These are phyloP conservation scores for Rhizoglyphus robini DNA, from an alignment of 1,140 invertebrate genomes.

Conservation along the genomic window DNA sequence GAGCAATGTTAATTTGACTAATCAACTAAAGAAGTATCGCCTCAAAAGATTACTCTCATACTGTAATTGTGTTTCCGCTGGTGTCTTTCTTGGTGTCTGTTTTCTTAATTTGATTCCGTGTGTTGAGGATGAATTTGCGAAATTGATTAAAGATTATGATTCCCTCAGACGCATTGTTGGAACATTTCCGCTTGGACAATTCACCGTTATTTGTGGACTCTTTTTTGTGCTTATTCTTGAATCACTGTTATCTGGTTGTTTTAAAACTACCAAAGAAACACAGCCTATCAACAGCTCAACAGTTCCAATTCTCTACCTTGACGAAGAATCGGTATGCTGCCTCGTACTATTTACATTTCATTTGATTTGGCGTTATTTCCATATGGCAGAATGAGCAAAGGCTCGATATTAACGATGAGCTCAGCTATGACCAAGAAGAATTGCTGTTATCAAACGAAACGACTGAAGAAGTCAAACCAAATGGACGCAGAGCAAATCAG, in stretches of 20 bases:
- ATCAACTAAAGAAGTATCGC: neutral
- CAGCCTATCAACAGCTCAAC: neutral
- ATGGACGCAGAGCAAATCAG: neutral
- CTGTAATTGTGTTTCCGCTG: constrained; percentile 33
- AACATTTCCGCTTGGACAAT: constrained; percentile 28
- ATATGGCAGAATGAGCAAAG: neutral
- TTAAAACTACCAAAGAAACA: neutral
- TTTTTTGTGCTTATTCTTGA: constrained; percentile 30
- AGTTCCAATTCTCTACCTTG: constrained; percentile 15
- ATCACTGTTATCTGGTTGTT: constrained; percentile 25
- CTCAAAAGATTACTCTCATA: constrained; percentile 2
- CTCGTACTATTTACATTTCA: neutral
- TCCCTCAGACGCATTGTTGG: neutral
- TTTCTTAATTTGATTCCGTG: constrained; percentile 34
- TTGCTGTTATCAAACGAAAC: neutral
- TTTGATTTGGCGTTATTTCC: neutral
- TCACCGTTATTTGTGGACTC: constrained; percentile 30
- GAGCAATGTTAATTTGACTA: neutral
- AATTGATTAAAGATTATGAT: constrained; percentile 22
- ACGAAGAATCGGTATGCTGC: constrained; percentile 15
- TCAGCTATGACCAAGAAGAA: neutral
- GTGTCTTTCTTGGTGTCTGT: constrained; percentile 36
- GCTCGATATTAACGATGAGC: neutral
- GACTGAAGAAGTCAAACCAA: neutral
- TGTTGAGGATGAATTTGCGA: constrained; percentile 29